Conservation (phyloP, 2,888 invertebrate genomes). For the Metallyticus violacea region DNA sequence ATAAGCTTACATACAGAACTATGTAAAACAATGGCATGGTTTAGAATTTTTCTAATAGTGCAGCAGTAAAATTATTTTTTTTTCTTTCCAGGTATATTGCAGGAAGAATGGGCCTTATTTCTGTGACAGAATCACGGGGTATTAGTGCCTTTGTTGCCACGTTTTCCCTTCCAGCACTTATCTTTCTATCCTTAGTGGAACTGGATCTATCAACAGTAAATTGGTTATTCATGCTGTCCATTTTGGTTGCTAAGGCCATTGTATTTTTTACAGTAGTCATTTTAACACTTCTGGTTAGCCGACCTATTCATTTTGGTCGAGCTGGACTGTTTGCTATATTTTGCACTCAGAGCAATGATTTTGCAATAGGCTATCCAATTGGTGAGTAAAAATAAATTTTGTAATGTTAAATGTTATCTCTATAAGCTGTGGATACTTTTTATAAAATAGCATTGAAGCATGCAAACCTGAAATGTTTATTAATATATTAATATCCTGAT, state of each 20-base stretch:
- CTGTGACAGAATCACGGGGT: constrained; percentile 82
- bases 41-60: background rate
- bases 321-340: constrained; percentile 93
- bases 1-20: background rate
- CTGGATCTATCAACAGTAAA: constrained; percentile 81
- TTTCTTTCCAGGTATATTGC: constrained; percentile 69
- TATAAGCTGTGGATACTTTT: too few species aligned
- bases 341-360: constrained; percentile 95
- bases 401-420: background rate
- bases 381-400: constrained; percentile 55
- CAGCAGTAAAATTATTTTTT: background rate
- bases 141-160: constrained; percentile 90
- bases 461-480: too few species aligned
- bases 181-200: constrained; percentile 85
- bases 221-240: constrained; percentile 85
- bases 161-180: constrained; percentile 87
- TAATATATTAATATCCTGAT: too few species aligned
- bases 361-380: constrained; percentile 94
- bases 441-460: too few species aligned
- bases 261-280: constrained; percentile 79
- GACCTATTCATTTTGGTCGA: constrained; percentile 76
- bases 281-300: constrained; percentile 72
- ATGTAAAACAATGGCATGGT: background rate
- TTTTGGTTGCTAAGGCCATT: constrained; percentile 79
- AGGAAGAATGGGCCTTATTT: constrained; percentile 77